Evolutionary conservation across 2,797 vertebrate genomes (phyloP).

Genomic region (Cottoperca gobio): DNA sequence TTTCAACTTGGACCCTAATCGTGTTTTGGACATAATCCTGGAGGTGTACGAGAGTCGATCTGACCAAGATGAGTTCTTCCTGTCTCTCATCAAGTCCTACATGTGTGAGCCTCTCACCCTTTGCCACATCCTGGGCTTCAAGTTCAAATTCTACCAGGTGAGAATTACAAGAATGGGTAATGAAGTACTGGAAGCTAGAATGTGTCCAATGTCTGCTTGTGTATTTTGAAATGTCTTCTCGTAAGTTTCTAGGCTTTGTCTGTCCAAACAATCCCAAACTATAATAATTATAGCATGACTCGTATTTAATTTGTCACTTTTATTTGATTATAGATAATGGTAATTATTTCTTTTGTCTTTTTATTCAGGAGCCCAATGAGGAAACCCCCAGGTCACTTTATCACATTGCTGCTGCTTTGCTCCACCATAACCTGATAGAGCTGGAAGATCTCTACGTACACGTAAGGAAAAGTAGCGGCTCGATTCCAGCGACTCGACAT

Average conservation of each 20-base stretch:
- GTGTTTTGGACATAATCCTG: constrained; percentile 97
- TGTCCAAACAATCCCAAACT: neutral
- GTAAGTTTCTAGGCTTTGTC: neutral
- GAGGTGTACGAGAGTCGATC: constrained; percentile 97
- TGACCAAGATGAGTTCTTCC: constrained; percentile 97
- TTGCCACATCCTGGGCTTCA: constrained; percentile 99
- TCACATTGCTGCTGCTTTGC: constrained; percentile 95
- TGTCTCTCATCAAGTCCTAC: constrained; percentile 96
- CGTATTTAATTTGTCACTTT: neutral
- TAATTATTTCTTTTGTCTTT: constrained; percentile 5
- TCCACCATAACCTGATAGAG: constrained; percentile 96
- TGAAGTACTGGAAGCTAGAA: neutral
- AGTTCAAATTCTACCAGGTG: constrained; percentile 99
- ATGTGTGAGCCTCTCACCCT: constrained; percentile 99
- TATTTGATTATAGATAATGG: neutral
- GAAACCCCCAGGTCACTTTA: constrained; percentile 97
- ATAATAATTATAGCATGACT: constrained; percentile 1
- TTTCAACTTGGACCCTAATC: constrained; percentile 98
- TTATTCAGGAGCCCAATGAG: constrained; percentile 93
- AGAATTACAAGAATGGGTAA: constrained; percentile 14
- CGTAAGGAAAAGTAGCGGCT: constrained; percentile 83
- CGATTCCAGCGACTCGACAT: neutral
- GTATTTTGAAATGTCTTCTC: neutral
- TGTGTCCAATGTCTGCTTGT: neutral
- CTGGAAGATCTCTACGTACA: constrained; percentile 98